These are phyloP conservation scores for Zophobas atratus DNA, from an alignment of 1,140 invertebrate species.

Conservation along the genomic window DNA sequence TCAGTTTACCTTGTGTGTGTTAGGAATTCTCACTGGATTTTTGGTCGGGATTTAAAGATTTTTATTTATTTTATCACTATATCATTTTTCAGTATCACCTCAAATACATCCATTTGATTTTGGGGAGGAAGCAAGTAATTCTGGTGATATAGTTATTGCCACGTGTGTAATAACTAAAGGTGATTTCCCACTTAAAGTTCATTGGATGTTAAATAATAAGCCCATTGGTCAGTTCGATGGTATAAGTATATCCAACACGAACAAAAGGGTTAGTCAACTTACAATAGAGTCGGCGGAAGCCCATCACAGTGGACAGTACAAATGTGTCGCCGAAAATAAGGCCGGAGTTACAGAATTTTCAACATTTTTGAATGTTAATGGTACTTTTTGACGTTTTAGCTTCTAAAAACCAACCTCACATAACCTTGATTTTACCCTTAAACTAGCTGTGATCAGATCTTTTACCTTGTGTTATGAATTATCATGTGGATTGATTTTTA, in stretches of 20 bases:
- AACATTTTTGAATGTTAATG: slow-evolving; percentile 76
- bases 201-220: slow-evolving; percentile 77
- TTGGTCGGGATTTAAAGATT: no score
- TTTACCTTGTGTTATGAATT: no score
- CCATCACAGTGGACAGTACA: slow-evolving; percentile 76
- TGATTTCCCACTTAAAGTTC: slow-evolving; percentile 80
- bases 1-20: no score
- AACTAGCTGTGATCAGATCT: no score
- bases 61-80: slow-evolving; percentile 61
- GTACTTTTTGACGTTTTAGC: slow-evolving; percentile 64
- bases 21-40: no score
- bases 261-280: slow-evolving; percentile 73
- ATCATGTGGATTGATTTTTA: no score
- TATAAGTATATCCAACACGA: slow-evolving; percentile 60
- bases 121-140: slow-evolving; percentile 76
- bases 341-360: slow-evolving; percentile 76
- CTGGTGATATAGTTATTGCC: slow-evolving; percentile 78
- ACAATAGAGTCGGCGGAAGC: slow-evolving; percentile 74
- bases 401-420: no score
- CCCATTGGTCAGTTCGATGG: no score
- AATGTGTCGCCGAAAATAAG: slow-evolving; percentile 75
- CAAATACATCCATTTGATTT: no score
- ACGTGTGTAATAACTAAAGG: slow-evolving; percentile 82
- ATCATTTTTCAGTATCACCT: slow-evolving; percentile 69
- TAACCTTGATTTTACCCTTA: no score